Evolutionary conservation across 2,888 invertebrate species (phyloP), one percentile per base, ranked within the genome.

Genomic region (Cephus spinipes): DNA sequence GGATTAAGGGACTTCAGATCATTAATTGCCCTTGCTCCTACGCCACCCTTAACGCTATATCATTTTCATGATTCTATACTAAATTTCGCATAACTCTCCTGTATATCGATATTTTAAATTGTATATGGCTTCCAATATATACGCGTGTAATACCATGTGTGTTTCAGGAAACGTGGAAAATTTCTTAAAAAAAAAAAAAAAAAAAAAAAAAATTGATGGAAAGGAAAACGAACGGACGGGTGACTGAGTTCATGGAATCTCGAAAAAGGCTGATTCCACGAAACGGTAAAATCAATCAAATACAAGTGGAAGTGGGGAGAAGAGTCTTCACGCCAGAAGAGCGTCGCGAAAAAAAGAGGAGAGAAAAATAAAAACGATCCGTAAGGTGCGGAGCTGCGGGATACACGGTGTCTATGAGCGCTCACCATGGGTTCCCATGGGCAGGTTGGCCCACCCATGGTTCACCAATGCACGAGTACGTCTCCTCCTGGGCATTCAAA

Each of bases 371-470:
- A 71, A 35, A 81, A 76, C 83, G 79, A 85, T 77, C 76, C 78
- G 79, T 81, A 80, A 84, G 83, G 80, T 81, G 81, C 71, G 71
- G 71, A 71, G 71, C 71, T 33, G 31, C 71, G 71, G 71, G 71
- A 71, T 71, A 71, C 71, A 71, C 71, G 71, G 31, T 31, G 71
- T 71, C 32, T 71, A 31, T 71, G 32, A 32, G 71, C 4, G 71
- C 71, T 71, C 71, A 33, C 85, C 79, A 81, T 83, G 83, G 86
- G 86, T 88, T 87, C 87, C 87, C 86, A 86, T 85, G 85, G 85
- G 85, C 90, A 89, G 89, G 88, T 89, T 89, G 89, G 91, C 90
- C 91, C 91, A 90, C 90, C 91, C 90, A 91, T 90, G 90, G 91
- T 86, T 90, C 81, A 78, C 82, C 76, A 80, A 69, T 68, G 32